These are phyloP conservation scores for Holacanthella duospinosa DNA, from an alignment of 2,888 invertebrate genomes.

Conservation along the genomic window DNA sequence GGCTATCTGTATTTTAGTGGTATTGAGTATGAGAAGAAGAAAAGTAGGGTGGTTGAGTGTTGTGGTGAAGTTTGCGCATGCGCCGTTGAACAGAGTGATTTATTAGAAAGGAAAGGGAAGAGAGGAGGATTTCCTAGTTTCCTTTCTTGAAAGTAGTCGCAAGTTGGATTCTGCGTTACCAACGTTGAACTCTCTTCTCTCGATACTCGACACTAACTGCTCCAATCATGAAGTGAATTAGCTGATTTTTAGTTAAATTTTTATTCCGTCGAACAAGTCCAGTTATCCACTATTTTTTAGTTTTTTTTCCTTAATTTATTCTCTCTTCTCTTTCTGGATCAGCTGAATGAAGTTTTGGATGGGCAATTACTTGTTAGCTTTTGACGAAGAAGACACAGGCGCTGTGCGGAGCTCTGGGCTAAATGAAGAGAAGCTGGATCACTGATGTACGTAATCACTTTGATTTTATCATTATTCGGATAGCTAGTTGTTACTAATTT, in stretches of 20 bases:
- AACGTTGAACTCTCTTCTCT: neutral
- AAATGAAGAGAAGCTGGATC: constrained; percentile 6
- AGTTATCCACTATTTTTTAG: neutral
- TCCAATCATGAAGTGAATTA: neutral
- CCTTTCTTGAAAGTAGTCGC: neutral
- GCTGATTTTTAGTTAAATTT: too few species aligned
- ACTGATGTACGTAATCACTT: neutral
- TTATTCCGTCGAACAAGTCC: neutral
- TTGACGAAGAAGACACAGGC: too few species aligned
- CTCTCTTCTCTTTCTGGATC: neutral
- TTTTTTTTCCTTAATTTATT: neutral
- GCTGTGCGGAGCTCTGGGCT: neutral
- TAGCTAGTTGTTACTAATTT: too few species aligned
- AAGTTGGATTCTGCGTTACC: neutral
- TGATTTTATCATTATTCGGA: too few species aligned
- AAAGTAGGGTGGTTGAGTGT: too few species aligned
- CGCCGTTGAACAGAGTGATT: neutral
- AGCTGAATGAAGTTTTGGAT: too few species aligned
- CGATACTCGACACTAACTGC: neutral
- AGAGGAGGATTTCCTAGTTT: neutral
- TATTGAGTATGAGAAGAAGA: too few species aligned
- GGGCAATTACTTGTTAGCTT: too few species aligned
- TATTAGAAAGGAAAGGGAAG: neutral
- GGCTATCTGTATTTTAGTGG: too few species aligned
- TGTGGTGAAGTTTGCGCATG: too few species aligned